A percentile compares a stretch with the other conserved stretches of the same genome.
Evolutionary conservation across 2,113 vertebrate species (phyloP).

Genomic region (Hypomesus transpacificus): DNA sequence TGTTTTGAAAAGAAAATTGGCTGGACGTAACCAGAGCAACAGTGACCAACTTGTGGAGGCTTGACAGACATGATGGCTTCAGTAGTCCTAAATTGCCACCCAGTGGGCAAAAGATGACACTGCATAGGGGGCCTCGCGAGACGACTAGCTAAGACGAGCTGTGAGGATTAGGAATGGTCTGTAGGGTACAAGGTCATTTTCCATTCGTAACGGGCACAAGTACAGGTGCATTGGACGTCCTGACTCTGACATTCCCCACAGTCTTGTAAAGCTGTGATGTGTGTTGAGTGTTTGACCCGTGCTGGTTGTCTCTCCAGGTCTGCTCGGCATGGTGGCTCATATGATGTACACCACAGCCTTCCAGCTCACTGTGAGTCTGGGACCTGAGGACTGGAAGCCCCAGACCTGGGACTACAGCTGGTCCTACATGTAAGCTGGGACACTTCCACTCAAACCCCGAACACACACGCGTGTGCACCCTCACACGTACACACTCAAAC

Average conservation of each 20-base stretch:
- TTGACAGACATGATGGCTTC: background rate
- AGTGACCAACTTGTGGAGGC: background rate
- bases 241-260: background rate
- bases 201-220: too few relatives aligned
- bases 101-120: slow-evolving; percentile 41
- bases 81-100: slow-evolving; percentile 47
- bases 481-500: background rate
- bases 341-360: slow-evolving; percentile 99
- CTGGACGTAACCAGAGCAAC: background rate
- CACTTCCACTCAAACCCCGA: too few relatives aligned
- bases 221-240: too few relatives aligned
- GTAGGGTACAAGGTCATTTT: too few relatives aligned
- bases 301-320: slow-evolving; percentile 68
- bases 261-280: background rate
- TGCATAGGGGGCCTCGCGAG: background rate
- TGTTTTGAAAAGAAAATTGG: background rate
- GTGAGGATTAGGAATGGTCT: too few relatives aligned
- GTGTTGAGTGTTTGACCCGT: background rate
- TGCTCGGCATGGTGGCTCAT: slow-evolving; percentile 96
- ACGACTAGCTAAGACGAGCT: too few relatives aligned
- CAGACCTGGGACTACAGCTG: slow-evolving; percentile 98
- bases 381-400: slow-evolving; percentile 97
- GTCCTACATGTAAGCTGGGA: slow-evolving; percentile 86
- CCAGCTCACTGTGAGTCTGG: slow-evolving; percentile 93
- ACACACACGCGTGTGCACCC: background rate